Conservation (phyloP, 2,113 vertebrate species). For the Pholis gunnellus region DNA sequence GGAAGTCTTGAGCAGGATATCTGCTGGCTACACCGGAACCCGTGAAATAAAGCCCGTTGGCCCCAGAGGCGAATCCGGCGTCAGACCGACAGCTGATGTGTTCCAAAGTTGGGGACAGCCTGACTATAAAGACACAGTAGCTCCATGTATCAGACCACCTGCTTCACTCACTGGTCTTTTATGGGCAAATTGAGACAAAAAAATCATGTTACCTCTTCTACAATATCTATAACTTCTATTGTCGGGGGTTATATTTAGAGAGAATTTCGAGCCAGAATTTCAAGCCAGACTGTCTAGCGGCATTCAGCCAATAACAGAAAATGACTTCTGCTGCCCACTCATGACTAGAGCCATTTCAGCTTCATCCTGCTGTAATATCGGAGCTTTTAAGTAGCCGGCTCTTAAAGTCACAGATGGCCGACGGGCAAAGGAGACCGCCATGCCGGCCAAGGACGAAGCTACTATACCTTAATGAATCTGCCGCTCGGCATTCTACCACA, state of each 20-base stretch:
- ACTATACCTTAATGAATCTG: constrained; percentile 18
- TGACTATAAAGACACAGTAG: constrained; percentile 2
- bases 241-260: constrained; percentile 30
- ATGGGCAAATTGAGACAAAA: constrained; percentile 5
- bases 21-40: neutral
- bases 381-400: constrained; percentile 46
- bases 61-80: neutral
- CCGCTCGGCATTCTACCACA: constrained; percentile 16
- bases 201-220: neutral
- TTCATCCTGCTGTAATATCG: constrained; percentile 30
- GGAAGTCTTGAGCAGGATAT: neutral
- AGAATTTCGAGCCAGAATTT: neutral
- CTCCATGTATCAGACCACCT: constrained; percentile 32
- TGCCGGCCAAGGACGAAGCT: constrained; percentile 49
- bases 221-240: constrained; percentile 18
- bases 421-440: neutral
- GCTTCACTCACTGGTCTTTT: constrained; percentile 24
- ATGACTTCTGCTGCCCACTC: constrained; percentile 45
- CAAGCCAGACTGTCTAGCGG: neutral
- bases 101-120: neutral
- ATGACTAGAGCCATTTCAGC: constrained; percentile 35
- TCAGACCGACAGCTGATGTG: neutral
- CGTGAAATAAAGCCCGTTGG: neutral
- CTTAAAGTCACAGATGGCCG: constrained; percentile 50
- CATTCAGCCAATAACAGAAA: constrained; percentile 42